Conservation (phyloP, 2,113 vertebrate species). For the Monopterus albus region DNA sequence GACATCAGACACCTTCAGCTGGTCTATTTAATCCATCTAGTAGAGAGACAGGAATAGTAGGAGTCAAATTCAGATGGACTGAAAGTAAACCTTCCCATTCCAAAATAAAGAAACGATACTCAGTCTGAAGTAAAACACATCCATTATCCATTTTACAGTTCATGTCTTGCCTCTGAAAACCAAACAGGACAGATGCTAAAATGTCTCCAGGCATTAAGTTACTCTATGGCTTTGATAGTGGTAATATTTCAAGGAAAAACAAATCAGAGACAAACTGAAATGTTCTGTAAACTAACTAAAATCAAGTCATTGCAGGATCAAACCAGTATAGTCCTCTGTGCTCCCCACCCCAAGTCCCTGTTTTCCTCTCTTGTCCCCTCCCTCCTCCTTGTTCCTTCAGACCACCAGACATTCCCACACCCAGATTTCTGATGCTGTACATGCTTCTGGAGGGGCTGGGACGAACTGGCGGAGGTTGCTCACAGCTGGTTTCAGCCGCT, state of each 20-base stretch:
- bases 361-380: background rate
- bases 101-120: background rate
- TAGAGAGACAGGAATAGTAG: constrained; percentile 31
- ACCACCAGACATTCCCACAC: constrained; percentile 46
- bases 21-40: constrained; percentile 28
- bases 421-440: constrained; percentile 29
- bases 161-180: background rate
- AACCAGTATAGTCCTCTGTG: constrained; percentile 31
- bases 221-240: background rate
- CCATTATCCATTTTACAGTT: background rate
- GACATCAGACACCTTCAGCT: constrained; percentile 22
- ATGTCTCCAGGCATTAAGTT: background rate
- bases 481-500: constrained; percentile 5
- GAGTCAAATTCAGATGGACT: background rate
- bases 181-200: background rate
- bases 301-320: constrained; percentile 4
- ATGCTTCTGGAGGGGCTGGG: constrained; percentile 9
- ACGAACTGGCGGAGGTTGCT: constrained; percentile 39
- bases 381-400: background rate
- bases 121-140: background rate
- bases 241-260: background rate
- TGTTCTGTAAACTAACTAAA: background rate
- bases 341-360: background rate
- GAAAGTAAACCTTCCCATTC: background rate
- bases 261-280: background rate